Evolutionary conservation across 2,888 invertebrate species (phyloP).

Genomic region (Tenthredo mesomela): DNA sequence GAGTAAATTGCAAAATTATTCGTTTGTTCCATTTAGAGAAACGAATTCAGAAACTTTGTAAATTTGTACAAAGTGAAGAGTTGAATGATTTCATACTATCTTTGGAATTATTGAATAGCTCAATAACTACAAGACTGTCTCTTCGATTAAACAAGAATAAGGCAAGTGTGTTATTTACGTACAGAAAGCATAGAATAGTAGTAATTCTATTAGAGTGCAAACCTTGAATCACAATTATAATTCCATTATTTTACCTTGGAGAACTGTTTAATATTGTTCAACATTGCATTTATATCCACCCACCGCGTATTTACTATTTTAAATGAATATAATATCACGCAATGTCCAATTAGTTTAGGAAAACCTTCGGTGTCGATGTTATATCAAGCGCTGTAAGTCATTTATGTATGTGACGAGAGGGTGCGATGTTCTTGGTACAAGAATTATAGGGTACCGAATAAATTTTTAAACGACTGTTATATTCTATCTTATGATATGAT

Average conservation of each 20-base stretch:
- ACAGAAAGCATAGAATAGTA: background rate
- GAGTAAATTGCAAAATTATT: background rate
- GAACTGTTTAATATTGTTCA: constrained; percentile 15
- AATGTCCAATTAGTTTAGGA: constrained; percentile 4
- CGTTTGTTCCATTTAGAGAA: background rate
- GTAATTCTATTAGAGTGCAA: constrained; percentile 31
- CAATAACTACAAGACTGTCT: background rate
- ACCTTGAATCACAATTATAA: constrained; percentile 30
- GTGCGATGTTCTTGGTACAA: background rate
- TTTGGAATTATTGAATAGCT: background rate
- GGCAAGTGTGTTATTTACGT: constrained; percentile 7
- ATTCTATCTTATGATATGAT: background rate
- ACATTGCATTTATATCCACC: constrained; percentile 15
- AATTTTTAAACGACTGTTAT: background rate
- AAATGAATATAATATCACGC: background rate
- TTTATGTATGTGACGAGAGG: background rate
- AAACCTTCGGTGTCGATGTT: background rate
- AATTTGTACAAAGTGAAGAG: background rate
- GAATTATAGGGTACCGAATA: background rate
- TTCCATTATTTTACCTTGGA: constrained; percentile 29
- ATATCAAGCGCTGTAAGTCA: background rate
- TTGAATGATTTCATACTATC: background rate
- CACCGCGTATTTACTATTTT: background rate
- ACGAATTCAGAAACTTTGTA: background rate
- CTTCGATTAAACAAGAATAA: constrained; percentile 16